phyloP scores from a whole-genome alignment of 35 echinoderm and acorn worm species.

The Patiria miniata region DNA sequence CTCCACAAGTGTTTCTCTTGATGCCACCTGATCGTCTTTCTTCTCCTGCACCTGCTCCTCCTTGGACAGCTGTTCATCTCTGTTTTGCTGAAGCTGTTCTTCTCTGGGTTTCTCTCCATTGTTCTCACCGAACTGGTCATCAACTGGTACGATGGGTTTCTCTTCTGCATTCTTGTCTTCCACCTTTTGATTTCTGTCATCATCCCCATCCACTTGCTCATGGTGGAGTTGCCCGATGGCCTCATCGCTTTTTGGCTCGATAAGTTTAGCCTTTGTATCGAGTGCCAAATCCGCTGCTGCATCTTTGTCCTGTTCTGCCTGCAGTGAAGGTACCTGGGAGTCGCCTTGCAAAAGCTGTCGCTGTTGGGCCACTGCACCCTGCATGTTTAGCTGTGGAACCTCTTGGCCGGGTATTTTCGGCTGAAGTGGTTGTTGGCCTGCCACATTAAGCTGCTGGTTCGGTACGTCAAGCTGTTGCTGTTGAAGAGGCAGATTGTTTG shows the following conservation, averaged over 20 bases:
- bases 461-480: conserved; percentile 15
- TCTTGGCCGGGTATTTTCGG: not conserved
- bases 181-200: not conserved
- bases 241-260: not conserved
- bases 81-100: not conserved
- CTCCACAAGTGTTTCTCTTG: not conserved
- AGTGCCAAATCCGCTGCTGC: not conserved
- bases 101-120: not conserved
- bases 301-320: not conserved
- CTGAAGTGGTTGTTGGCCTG: not conserved
- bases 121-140: not conserved
- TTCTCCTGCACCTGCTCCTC: conserved; percentile 20
- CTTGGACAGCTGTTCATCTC: not conserved
- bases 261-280: not conserved
- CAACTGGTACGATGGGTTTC: not conserved
- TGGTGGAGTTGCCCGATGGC: conserved; percentile 12
- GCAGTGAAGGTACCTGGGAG: not conserved
- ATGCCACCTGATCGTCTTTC: not conserved
- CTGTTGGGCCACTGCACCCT: not conserved
- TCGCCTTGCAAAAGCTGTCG: conserved; percentile 28
- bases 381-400: not conserved
- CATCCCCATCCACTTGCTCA: not conserved
- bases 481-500: not conserved
- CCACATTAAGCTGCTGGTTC: conserved; percentile 29
- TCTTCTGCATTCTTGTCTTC: not conserved